phyloP scores from a whole-genome alignment of 2,113 vertebrate genomes.

The Oncorhynchus tshawytscha region DNA sequence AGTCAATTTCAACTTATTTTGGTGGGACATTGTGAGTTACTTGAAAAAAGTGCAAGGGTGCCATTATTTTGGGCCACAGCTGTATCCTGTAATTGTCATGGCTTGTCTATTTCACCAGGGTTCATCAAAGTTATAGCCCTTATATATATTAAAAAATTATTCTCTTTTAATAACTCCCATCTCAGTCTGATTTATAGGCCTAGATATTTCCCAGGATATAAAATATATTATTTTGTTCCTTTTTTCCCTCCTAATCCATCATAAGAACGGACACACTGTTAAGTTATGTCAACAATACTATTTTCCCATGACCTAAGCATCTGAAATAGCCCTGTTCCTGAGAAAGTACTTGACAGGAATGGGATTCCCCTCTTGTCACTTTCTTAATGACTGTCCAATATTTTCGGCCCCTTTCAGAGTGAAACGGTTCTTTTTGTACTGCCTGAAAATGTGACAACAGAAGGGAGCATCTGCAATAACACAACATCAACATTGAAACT shows the following conservation, averaged over 20 bases:
- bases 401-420: constrained; percentile 53
- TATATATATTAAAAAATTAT: too few species aligned
- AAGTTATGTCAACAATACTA: not conserved
- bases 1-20: too few species aligned
- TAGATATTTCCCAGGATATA: not conserved
- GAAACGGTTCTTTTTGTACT: constrained; percentile 56
- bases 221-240: not conserved
- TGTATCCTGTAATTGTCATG: constrained; percentile 32
- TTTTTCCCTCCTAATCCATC: not conserved
- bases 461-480: constrained; percentile 71
- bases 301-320: not conserved
- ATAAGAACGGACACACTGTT: not conserved
- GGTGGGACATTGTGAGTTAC: too few species aligned
- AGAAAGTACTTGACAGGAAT: not conserved
- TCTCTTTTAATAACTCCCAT: not conserved
- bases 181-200: not conserved
- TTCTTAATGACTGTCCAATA: not conserved
- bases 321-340: not conserved
- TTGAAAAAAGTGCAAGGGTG: too few species aligned
- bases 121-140: not conserved
- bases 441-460: constrained; percentile 24
- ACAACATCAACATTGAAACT: constrained; percentile 64
- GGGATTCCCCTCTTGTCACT: not conserved
- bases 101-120: not conserved
- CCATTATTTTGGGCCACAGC: too few species aligned